Base-by-base conservation (phyloP, 2,797 vertebrate genomes). In the Delichon dasypus region DNA sequence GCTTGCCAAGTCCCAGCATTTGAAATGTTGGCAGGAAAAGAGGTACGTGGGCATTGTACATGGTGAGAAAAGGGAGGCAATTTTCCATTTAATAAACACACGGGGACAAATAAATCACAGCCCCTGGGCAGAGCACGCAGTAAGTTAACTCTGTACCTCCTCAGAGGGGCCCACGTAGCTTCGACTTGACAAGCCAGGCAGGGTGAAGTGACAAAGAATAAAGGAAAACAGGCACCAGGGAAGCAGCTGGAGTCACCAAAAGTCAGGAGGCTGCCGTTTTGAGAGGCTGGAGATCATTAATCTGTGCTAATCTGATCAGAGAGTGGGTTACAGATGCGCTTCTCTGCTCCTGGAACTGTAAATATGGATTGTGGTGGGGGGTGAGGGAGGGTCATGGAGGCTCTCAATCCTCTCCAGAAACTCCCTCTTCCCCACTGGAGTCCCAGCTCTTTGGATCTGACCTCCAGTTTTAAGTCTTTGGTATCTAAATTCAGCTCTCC, bases 281-380 rank as follows among this genome's bases (percentile, higher is more conserved):
- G 0, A 68, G 58, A 77, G 54, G 85, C 42, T 62, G 54, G 70
- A 66, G 36, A 64, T 42, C 20, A 42, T 77, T 20, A 94, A 53
- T 19, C 17, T 40, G 45, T 8, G n/a, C 40, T 58, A 11, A 44
- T 21, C 38, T 51, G 54, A 45, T 55, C 5, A 7, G 10, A 74
- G 18, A 64, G 10, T 25, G n/a, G 61, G 57, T 21, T 20, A 11
- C 30, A 68, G 30, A 13, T 1, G 2, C 51, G 23, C 17, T 36
- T 3, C 36, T 71, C 72, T 60, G 53, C 53, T 71, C 2, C 2
- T 32, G 57, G 68, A 71, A 65, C 23, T 87, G 62, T 42, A 53
- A 60, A 61, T 0, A 0, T 22, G 40, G 34, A 9, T 2, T 7
- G 4, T 38, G 53, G 16, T 19, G 58, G 36, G 48, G 17, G 2